Evolutionary conservation across 2,113 vertebrate genomes (phyloP), one percentile per base, ranked within the genome.

Genomic region (Tachycineta bicolor): DNA sequence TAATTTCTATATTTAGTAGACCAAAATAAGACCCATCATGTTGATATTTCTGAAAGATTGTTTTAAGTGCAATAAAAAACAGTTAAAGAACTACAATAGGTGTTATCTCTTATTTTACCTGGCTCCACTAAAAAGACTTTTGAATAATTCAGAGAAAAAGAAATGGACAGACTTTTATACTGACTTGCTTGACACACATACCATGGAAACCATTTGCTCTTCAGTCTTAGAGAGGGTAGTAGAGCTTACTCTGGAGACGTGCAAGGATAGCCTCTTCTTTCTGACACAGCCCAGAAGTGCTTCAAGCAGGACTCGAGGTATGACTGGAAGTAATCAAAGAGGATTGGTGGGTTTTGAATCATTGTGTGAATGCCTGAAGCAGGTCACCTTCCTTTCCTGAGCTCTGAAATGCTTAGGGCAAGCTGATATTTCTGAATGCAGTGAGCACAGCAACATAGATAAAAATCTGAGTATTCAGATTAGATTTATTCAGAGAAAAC

Each of bases 291-390:
- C 34, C 84, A 96, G 90, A 89, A 94, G 41, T 29, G n/a, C 59
- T 93, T 89, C 53, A 79, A 93, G 65, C 65, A 90, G 68, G 63
- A 82, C 70, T 81, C 0, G 0, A 50, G 58, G 39, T 79, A 59
- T 22, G 85, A 47, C 69, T 96, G 83, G 81, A 85, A 93, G 47
- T 63, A 92, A 95, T 97, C 81, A 92, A 55, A 37, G 52, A 93
- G 62, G 62, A 94, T 84, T 94, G 71, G 53, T 5, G 9, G 58
- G 22, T 92, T 91, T 83, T 89, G 55, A 96, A 90, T 84, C 44
- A 79, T 69, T 92, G 33, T 71, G 43, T 89, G 81, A 80, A 79
- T 88, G 91, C 37, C 89, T 83, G 81, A 93, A 96, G 67, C 68
- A 69, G 53, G 84, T 90, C 75, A 43, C 59, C 67, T 75, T 96